phyloP scores from a whole-genome alignment of 2,113 vertebrate species.

The Pterocles gutturalis region DNA sequence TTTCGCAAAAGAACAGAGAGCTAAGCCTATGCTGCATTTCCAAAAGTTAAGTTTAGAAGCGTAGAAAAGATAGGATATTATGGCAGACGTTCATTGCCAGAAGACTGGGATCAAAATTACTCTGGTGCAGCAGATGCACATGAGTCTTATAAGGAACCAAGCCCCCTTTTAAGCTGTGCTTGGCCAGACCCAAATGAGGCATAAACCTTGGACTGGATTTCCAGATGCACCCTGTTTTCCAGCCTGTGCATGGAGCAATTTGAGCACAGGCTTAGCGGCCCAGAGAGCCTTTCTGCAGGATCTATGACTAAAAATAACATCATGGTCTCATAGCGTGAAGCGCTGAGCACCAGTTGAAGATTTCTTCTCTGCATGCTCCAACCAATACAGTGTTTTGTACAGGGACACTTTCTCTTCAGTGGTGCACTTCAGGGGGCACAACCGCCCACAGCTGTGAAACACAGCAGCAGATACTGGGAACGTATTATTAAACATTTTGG shows the following conservation, averaged over 20 bases:
- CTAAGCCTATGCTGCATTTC: background rate
- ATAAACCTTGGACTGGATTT: background rate
- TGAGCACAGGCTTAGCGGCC: background rate
- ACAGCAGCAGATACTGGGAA: constrained; percentile 12
- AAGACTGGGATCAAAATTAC: background rate
- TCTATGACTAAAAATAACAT: background rate
- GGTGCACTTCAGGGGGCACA: background rate
- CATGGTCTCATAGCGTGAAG: background rate
- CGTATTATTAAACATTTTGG: constrained; percentile 35
- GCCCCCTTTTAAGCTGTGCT: background rate
- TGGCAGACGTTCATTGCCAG: background rate
- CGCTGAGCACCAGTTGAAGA: background rate
- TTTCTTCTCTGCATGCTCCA: background rate
- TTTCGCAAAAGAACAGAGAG: background rate
- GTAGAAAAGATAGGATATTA: background rate
- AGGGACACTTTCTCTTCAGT: background rate
- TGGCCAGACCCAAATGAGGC: background rate
- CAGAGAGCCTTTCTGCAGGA: background rate
- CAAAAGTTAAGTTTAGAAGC: background rate
- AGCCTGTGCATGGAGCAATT: background rate
- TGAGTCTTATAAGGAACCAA: background rate
- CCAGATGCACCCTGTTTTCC: background rate
- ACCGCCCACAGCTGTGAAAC: constrained; percentile 18
- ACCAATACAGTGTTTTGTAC: background rate
- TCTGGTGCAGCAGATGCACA: rapidly evolving